phyloP scores from a whole-genome alignment of 2,888 invertebrate genomes.

The Eremobia ochroleuca region DNA sequence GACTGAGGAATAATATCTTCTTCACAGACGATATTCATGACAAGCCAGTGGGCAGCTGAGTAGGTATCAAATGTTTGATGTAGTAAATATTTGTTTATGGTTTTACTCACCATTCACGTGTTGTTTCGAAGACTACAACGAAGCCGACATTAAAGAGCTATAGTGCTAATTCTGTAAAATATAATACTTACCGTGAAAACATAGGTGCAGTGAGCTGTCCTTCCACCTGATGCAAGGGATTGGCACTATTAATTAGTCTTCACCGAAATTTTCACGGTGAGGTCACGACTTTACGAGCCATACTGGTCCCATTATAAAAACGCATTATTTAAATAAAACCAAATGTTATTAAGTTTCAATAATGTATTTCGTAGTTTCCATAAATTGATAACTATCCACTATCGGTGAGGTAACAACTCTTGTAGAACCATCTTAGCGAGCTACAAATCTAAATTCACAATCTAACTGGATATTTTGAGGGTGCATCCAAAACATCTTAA shows the following conservation, averaged over 20 bases:
- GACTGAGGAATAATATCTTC: background rate
- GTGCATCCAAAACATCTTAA: constrained; percentile 79
- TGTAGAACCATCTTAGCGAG: constrained; percentile 85
- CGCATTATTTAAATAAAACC: constrained; percentile 51
- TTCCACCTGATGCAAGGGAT: background rate
- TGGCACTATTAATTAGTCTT: background rate
- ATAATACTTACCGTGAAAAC: too few relatives aligned
- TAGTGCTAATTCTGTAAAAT: background rate
- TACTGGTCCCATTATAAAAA: background rate
- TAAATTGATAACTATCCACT: constrained; percentile 89
- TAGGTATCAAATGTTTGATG: background rate
- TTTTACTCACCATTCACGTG: background rate
- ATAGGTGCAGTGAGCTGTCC: background rate
- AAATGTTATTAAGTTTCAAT: constrained; percentile 74
- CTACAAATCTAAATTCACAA: constrained; percentile 85
- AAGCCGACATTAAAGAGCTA: background rate
- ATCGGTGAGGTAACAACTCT: constrained; percentile 90
- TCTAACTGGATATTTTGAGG: constrained; percentile 83
- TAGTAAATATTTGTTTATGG: background rate
- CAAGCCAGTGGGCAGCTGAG: background rate
- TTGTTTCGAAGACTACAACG: background rate
- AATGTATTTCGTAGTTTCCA: constrained; percentile 88
- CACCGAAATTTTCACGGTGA: background rate
- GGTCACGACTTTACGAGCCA: background rate
- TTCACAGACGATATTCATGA: background rate